A percentile compares a stretch with the other conserved stretches of the same genome.
Evolutionary conservation across 2,113 vertebrate genomes (phyloP).

Genomic region (Arvicanthis niloticus): DNA sequence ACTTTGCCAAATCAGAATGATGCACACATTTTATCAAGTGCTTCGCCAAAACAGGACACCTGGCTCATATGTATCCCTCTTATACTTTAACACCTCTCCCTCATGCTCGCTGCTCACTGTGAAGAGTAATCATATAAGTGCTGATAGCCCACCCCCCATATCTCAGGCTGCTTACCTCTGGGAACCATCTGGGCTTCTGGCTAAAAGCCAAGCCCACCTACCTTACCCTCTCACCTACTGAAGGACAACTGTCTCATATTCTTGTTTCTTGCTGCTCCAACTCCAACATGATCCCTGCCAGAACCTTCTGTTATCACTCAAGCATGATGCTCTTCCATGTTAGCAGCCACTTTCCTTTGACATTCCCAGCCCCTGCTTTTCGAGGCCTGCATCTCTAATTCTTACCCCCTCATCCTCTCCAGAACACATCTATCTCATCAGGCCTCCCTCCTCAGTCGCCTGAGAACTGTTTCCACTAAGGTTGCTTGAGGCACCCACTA

Average conservation of each 20-base stretch:
- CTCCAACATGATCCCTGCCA: not conserved
- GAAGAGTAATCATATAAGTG: not conserved
- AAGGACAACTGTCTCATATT: not conserved
- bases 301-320: not conserved
- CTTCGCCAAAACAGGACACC: not conserved
- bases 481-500: not conserved
- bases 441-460: not conserved
- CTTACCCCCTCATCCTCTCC: not conserved
- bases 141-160: not conserved
- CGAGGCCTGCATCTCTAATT: not conserved
- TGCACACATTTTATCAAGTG: not conserved
- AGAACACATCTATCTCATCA: not conserved
- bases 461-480: not conserved
- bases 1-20: not conserved
- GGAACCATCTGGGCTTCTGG: not conserved
- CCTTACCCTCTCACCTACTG: not conserved
- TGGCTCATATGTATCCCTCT: not conserved
- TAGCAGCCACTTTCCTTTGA: not conserved
- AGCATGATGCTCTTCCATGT: not conserved
- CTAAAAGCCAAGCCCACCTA: not conserved
- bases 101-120: not conserved
- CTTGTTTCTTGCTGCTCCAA: not conserved
- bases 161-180: not conserved
- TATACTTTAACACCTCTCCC: not conserved
- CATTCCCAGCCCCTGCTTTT: accelerated